Evolutionary conservation across 1,140 invertebrate genomes (phyloP).

Genomic region (Drosophila watanabei): DNA sequence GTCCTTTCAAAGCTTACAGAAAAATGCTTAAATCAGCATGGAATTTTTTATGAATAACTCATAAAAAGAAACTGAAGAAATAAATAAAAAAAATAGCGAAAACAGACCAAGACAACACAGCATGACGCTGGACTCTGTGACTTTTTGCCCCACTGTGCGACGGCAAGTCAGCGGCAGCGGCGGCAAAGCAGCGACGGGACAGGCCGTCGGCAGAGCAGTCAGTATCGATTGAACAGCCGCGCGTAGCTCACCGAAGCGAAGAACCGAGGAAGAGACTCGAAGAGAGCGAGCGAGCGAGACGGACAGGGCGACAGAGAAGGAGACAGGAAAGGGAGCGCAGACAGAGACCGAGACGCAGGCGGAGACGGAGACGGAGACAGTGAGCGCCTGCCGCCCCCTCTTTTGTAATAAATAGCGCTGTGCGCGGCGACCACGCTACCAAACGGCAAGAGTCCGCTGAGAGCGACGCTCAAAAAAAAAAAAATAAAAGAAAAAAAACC

Average conservation of each 20-base stretch:
- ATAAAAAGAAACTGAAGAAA: background rate
- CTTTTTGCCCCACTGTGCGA: conserved; percentile 12
- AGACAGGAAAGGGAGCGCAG: conserved; percentile 16
- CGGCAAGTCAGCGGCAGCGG: conserved; percentile 30
- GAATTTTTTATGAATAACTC: background rate
- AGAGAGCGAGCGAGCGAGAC: conserved; percentile 27
- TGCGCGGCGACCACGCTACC: conserved; percentile 69
- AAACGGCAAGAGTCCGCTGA: conserved; percentile 74
- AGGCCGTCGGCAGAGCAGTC: conserved; percentile 29
- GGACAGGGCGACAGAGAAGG: conserved; percentile 25
- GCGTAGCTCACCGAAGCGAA: conserved; percentile 70
- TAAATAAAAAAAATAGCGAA: background rate
- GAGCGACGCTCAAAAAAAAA: conserved; percentile 60
- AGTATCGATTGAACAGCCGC: conserved; percentile 79
- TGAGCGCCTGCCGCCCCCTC: conserved; percentile 63
- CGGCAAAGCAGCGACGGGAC: conserved; percentile 29
- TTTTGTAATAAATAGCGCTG: conserved; percentile 80
- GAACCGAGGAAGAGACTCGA: conserved; percentile 54
- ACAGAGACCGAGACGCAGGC: conserved; percentile 25
- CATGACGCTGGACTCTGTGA: background rate
- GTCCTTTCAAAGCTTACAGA: background rate
- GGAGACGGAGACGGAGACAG: conserved; percentile 33
- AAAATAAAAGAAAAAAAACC: conserved; percentile 10
- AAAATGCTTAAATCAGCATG: background rate
- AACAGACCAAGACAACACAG: background rate